Conservation (phyloP, 2,888 invertebrate species). For the Phytoseiulus persimilis region DNA sequence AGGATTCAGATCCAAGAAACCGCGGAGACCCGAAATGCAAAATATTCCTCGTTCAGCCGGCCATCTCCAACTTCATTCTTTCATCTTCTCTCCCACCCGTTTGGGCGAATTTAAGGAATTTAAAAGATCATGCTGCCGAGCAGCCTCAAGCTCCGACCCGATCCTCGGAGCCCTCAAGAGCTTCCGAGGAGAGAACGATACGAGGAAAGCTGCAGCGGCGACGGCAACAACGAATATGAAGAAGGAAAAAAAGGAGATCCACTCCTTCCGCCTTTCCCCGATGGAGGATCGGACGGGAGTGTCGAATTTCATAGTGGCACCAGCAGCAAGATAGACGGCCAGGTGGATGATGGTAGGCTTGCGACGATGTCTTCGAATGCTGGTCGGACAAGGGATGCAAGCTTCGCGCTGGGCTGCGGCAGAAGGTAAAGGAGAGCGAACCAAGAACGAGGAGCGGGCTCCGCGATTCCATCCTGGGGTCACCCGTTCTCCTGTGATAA, state of each 20-base stretch:
- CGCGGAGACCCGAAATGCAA: neutral
- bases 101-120: neutral
- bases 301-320: neutral
- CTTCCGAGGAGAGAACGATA: neutral
- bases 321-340: neutral
- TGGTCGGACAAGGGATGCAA: neutral
- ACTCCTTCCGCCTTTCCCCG: neutral
- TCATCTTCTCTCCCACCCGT: neutral
- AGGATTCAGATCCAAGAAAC: neutral
- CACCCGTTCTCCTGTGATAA: neutral
- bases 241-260: neutral
- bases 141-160: neutral
- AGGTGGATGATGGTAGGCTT: neutral
- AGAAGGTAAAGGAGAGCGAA: neutral
- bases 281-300: neutral
- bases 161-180: neutral
- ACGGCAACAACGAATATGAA: neutral
- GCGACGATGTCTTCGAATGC: neutral
- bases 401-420: neutral
- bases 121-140: neutral
- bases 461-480: neutral
- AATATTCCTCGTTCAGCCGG: neutral
- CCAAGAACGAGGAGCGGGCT: neutral
- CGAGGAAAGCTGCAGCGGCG: neutral
- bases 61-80: neutral